Evolutionary conservation across 2,888 invertebrate genomes (phyloP).

Genomic region (Trilocha varians): DNA sequence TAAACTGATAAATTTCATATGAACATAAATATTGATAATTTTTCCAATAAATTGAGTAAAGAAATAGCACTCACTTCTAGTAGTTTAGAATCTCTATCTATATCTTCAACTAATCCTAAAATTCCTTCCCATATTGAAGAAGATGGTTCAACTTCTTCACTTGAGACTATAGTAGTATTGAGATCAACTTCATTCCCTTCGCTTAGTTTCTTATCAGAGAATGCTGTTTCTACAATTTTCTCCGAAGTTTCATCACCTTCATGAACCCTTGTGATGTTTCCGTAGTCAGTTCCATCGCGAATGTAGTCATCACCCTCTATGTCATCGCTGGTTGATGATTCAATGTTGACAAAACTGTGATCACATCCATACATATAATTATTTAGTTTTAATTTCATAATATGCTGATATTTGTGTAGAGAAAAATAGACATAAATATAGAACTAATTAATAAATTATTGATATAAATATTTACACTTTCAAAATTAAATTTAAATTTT

Average conservation of each 20-base stretch:
- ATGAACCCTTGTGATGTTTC: slow-evolving; percentile 50
- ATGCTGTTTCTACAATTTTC: slow-evolving; percentile 40
- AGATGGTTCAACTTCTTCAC: slow-evolving; percentile 40
- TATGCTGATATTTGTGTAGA: not conserved
- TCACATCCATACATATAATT: too few species aligned
- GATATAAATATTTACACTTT: not conserved
- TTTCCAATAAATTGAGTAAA: not conserved
- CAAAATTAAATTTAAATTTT: not conserved
- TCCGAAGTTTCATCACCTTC: slow-evolving; percentile 28
- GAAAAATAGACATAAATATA: not conserved
- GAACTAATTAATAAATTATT: not conserved
- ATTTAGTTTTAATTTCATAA: too few species aligned
- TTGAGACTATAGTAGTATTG: slow-evolving; percentile 54
- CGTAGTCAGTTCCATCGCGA: slow-evolving; percentile 61
- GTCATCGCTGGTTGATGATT: slow-evolving; percentile 77
- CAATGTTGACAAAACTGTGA: slow-evolving; percentile 77
- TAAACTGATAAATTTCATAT: too few species aligned
- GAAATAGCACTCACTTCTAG: slow-evolving; percentile 40
- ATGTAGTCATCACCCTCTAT: slow-evolving; percentile 69
- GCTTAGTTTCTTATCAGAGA: slow-evolving; percentile 42
- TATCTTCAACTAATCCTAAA: slow-evolving; percentile 56
- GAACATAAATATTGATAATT: too few species aligned
- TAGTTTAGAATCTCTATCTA: slow-evolving; percentile 42
- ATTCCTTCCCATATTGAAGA: slow-evolving; percentile 61
- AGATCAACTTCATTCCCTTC: slow-evolving; percentile 41